Base-by-base conservation (phyloP, 1,140 invertebrate genomes). In the Tetragnatha versicolor region DNA sequence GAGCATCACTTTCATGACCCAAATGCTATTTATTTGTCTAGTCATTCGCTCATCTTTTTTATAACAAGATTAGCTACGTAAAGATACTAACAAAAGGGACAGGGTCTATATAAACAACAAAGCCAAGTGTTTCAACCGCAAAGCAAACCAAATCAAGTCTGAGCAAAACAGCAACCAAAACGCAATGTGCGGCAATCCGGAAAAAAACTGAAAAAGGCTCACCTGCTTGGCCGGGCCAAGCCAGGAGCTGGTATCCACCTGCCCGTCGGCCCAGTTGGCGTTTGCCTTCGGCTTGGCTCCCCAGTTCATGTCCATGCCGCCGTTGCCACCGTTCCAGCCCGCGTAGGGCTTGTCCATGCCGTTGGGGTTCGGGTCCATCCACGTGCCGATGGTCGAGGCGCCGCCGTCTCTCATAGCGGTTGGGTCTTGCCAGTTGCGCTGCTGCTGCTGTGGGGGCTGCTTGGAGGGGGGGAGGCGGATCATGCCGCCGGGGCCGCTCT, bases 231-330 rank as follows among this genome's bases (percentile, higher is more conserved):
- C 42, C 82, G 85, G 85, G 84, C 90, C 89, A 47, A 87, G 88
- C 91, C 91, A 92, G 42, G 88, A 88, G 58, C 88, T 86, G n/a
- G 87, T 85, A 84, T 90, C 89, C 85, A 91, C 89, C 80, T 91
- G 89, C 55, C 82, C 83, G 82, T 89, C 90, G 80, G 85, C 84
- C 89, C 89, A 90, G 66, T 87, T 88, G 83, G 88, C 84, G 79
- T 87, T 88, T 85, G 89, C 86, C 83, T 91, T 89, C 47, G 88
- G 88, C 89, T 94, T 87, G 6, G 85, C 84, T 80, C 85, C 85
- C 79, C 82, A 81, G 81, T 81, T 69, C 81, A 81, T 78, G 82
- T 83, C 82, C 17, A 27, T n/a, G 84, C 84, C 25, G 51, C 84
- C 84, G 79, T 80, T 82, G 87, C 89, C 85, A 88, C 86, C 86